Evolutionary conservation across 2,888 invertebrate species (phyloP), one percentile per base, ranked within the genome.

Genomic region (Antitype chi): DNA sequence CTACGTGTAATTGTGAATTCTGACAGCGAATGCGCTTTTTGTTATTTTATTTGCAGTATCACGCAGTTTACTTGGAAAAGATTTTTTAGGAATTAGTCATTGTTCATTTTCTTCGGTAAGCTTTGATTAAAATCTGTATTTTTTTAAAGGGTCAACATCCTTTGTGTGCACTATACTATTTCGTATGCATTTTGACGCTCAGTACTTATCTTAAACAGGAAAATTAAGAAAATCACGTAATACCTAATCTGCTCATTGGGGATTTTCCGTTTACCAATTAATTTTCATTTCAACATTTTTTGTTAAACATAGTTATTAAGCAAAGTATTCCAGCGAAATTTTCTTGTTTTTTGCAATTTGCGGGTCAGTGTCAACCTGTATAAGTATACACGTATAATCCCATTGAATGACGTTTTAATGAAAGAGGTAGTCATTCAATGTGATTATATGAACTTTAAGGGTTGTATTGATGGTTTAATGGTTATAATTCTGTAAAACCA

Each of bases 21-120:
- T 88, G 90, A 82, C 76, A 91, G 91, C 92, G 94, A 89, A 87
- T 87, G 80, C 87, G 79, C 82, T 90, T 92, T 93, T 94, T 94
- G 92, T 93, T 93, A 94, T 94, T 94, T 94, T 94, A 93, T 91
- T 94, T 94, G 94, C 93, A 92, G 91, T 94, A 93, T 94, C 93
- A 93, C 92, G 93, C 91, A 91, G 90, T 92, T 92, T 96, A 94
- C 96, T 93, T 91, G 92, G 96, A 96, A 96, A 90, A 91, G 92
- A 94, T 95, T 93, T 94, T 96, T 95, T 89, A 90, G 82, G 92
- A 90, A 92, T 96, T 95, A 95, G 94, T 96, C 96, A 96, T 92
- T 89, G 49, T 68, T 84, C 75, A 87, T 87, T 84, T 85, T 81
- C 84, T 78, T 84, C 87, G 87, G 87, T 89, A 89, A 90, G 87